Conservation (phyloP, 2,113 vertebrate genomes). For the Toxotes jaculatrix region DNA sequence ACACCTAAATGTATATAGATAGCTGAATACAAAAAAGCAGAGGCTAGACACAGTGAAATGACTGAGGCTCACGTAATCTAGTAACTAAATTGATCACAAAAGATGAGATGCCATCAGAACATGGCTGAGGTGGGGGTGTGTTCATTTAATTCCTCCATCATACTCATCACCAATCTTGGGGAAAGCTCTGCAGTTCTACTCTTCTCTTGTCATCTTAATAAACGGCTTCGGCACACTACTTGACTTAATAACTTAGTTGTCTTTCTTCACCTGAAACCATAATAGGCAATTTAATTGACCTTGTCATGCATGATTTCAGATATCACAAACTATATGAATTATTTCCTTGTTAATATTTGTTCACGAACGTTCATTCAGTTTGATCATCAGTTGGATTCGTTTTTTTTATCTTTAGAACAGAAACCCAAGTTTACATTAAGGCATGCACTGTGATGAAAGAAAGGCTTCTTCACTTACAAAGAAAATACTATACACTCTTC, state of each 20-base stretch:
- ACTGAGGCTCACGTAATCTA: not conserved
- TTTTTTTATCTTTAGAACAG: not conserved
- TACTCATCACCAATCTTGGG: not conserved
- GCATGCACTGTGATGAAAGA: not conserved
- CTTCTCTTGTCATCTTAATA: conserved; percentile 25
- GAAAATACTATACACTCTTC: not conserved
- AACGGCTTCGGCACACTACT: conserved; percentile 3
- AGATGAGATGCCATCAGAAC: not conserved
- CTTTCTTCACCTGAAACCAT: conserved; percentile 10
- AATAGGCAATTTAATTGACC: not conserved
- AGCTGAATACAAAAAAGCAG: not conserved
- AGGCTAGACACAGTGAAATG: not conserved
- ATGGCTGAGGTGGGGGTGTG: not conserved
- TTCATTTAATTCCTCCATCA: not conserved
- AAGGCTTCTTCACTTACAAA: not conserved
- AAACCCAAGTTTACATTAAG: not conserved
- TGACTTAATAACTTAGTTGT: not conserved
- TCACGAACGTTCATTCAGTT: not conserved
- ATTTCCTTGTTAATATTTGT: not conserved
- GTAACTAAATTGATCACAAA: conserved; percentile 7
- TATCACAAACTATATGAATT: not conserved
- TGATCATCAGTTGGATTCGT: not conserved
- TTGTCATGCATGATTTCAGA: not conserved
- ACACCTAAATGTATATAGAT: not conserved
- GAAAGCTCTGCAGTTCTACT: not conserved